Evolutionary conservation across 2,113 vertebrate species (phyloP).

Genomic region (Pelecanoides urinatrix): DNA sequence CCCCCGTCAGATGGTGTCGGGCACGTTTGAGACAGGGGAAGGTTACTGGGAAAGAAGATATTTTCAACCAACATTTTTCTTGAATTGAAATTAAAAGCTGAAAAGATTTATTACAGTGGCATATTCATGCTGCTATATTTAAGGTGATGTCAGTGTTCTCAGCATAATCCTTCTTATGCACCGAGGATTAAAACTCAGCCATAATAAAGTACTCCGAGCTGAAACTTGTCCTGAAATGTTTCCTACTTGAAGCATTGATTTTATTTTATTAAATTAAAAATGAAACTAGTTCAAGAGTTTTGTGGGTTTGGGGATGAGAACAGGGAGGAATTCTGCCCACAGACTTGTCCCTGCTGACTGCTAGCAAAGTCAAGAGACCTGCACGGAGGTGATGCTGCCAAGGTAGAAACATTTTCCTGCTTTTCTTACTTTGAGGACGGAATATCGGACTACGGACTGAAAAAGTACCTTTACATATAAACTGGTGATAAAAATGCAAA

Average conservation of each 20-base stretch:
- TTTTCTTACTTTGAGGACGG: not conserved
- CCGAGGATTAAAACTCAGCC: slow-evolving; percentile 28
- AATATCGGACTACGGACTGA: not conserved
- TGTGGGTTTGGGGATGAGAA: not conserved
- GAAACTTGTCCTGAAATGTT: slow-evolving; percentile 43
- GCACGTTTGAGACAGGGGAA: not conserved
- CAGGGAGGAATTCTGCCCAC: not conserved
- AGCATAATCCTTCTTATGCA: slow-evolving; percentile 41
- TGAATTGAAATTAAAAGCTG: slow-evolving; percentile 43
- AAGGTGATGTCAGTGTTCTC: slow-evolving; percentile 45
- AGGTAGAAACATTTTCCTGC: not conserved
- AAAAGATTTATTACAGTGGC: slow-evolving; percentile 44
- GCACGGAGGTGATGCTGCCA: not conserved
- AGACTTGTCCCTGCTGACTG: not conserved
- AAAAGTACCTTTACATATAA: not conserved
- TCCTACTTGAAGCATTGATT: not conserved
- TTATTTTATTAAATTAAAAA: slow-evolving; percentile 24
- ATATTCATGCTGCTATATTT: slow-evolving; percentile 53
- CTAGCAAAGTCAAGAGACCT: not conserved
- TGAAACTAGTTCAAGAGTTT: not conserved
- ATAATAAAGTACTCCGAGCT: not conserved
- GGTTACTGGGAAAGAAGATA: not conserved
- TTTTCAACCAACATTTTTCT: slow-evolving; percentile 1
- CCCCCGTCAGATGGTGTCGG: not conserved
- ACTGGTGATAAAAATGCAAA: not conserved